phyloP scores from a whole-genome alignment of 2,888 invertebrate species.

The Lasioglossum villosulum region DNA sequence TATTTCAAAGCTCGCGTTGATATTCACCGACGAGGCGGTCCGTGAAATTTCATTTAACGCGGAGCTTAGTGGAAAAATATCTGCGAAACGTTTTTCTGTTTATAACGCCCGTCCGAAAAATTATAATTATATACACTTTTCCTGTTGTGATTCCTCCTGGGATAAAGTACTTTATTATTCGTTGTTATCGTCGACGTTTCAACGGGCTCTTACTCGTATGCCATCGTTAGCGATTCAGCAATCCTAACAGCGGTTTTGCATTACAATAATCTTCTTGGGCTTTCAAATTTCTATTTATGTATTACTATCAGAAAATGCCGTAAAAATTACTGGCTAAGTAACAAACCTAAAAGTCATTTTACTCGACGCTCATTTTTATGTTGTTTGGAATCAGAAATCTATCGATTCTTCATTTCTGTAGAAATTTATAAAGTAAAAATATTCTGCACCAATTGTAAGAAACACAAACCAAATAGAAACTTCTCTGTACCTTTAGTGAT shows the following conservation, averaged over 20 bases:
- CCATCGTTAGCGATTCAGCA: neutral
- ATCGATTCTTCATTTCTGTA: neutral
- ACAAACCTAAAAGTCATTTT: too few relatives aligned
- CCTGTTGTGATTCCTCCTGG: too few relatives aligned
- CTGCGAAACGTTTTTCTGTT: neutral
- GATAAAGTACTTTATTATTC: neutral
- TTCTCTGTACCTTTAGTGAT: too few relatives aligned
- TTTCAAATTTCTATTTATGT: too few relatives aligned
- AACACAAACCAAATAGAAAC: too few relatives aligned
- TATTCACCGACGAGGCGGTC: constrained; percentile 6
- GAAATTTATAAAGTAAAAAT: too few relatives aligned
- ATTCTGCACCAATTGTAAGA: too few relatives aligned
- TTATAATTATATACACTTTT: neutral
- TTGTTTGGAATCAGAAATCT: too few relatives aligned
- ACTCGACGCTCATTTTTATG: too few relatives aligned
- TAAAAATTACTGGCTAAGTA: too few relatives aligned
- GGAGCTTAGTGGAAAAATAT: neutral
- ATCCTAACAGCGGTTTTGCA: neutral
- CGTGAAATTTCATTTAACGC: constrained; percentile 34
- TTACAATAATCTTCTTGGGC: neutral
- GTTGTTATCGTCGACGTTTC: neutral
- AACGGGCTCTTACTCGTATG: neutral
- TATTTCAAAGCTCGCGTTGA: constrained; percentile 22
- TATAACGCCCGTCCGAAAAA: neutral
- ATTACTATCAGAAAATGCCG: too few relatives aligned